These are phyloP conservation scores for Cheilosia vulpina DNA, from an alignment of 2,888 invertebrate species.

Conservation along the genomic window DNA sequence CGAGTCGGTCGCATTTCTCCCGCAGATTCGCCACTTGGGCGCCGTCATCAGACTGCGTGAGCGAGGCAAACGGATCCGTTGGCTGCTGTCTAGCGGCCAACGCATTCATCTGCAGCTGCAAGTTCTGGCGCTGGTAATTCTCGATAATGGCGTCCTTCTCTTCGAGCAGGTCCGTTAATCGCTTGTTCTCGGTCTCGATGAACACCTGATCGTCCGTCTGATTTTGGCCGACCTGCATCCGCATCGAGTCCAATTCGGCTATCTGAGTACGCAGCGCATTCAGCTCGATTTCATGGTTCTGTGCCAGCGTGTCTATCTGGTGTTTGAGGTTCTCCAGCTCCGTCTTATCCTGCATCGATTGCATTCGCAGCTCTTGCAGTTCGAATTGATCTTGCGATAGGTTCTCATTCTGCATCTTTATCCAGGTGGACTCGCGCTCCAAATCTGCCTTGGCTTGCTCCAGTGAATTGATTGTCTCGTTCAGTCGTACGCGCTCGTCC, in stretches of 20 bases:
- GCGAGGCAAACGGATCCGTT: slow-evolving; percentile 54
- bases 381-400: slow-evolving; percentile 82
- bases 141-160: slow-evolving; percentile 85
- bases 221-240: slow-evolving; percentile 82
- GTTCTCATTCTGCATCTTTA: slow-evolving; percentile 82
- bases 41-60: slow-evolving; percentile 63
- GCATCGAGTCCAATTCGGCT: slow-evolving; percentile 81
- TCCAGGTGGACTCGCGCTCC: slow-evolving; percentile 80
- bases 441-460: slow-evolving; percentile 80
- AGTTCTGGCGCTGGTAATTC: slow-evolving; percentile 81
- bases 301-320: slow-evolving; percentile 81
- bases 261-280: slow-evolving; percentile 81
- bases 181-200: slow-evolving; percentile 85
- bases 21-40: slow-evolving; percentile 66
- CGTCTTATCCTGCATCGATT: slow-evolving; percentile 83
- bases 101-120: slow-evolving; percentile 80
- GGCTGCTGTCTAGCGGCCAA: slow-evolving; percentile 60
- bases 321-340: slow-evolving; percentile 82
- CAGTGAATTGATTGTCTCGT: slow-evolving; percentile 79
- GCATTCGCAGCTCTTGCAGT: slow-evolving; percentile 82
- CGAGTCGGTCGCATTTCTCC: slow-evolving; percentile 72
- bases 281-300: slow-evolving; percentile 82
- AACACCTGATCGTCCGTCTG: slow-evolving; percentile 84
- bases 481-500: slow-evolving; percentile 84
- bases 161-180: slow-evolving; percentile 84